phyloP scores from a whole-genome alignment of 2,888 invertebrate species.

The Elysia crispata region DNA sequence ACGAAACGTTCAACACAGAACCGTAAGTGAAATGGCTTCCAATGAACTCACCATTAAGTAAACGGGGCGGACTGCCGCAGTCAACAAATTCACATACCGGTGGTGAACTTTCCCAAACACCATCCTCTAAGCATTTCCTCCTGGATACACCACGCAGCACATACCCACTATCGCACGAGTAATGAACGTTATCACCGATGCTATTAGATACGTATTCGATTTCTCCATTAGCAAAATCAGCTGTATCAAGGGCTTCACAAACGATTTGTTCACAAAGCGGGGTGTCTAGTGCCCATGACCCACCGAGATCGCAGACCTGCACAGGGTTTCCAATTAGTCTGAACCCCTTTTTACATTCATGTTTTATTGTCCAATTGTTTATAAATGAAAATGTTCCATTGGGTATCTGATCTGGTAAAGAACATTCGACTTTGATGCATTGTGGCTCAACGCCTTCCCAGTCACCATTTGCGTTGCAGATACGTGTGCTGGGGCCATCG shows the following conservation, averaged over 20 bases:
- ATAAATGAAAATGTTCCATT: conserved; percentile 55
- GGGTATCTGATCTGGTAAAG: conserved; percentile 55
- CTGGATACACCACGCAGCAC: conserved; percentile 62
- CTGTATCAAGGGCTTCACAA: conserved; percentile 60
- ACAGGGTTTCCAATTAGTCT: conserved; percentile 91
- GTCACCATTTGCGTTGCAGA: conserved; percentile 77
- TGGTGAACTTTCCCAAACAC: conserved; percentile 69
- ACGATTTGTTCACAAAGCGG: conserved; percentile 64
- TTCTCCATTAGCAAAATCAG: conserved; percentile 57
- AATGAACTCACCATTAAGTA: conserved; percentile 77
- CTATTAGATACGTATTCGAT: conserved; percentile 56
- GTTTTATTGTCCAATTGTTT: conserved; percentile 51
- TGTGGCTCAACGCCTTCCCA: conserved; percentile 68
- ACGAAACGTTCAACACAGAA: conserved; percentile 38
- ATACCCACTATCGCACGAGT: conserved; percentile 73
- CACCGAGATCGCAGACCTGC: conserved; percentile 80
- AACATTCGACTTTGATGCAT: conserved; percentile 66
- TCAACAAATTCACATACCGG: conserved; percentile 70
- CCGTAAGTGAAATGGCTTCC: conserved; percentile 22
- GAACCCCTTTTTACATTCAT: conserved; percentile 81
- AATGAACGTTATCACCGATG: conserved; percentile 64
- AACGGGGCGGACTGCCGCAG: conserved; percentile 61
- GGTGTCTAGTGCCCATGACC: conserved; percentile 63
- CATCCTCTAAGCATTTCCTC: conserved; percentile 67
- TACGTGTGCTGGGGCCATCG: conserved; percentile 90